Base-by-base conservation (phyloP, 2,797 vertebrate species). In the Sebastes umbrosus region DNA sequence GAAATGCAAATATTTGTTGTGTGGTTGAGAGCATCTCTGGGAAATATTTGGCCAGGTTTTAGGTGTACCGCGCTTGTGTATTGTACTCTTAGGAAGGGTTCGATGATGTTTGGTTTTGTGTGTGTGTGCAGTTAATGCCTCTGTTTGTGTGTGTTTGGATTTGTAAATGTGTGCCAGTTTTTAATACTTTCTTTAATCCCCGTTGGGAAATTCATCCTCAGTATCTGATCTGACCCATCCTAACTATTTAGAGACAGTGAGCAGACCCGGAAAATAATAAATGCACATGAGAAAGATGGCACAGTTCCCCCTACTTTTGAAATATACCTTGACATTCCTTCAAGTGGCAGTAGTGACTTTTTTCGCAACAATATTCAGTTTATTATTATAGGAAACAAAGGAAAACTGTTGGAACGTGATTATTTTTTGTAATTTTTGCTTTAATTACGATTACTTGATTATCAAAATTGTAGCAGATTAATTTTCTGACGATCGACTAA, bases 1-100 rank as follows among this genome's bases (percentile, higher is more conserved):
- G 74, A 87, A 87, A 92, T 88, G 77, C 85, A 90, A 90, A 92
- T 92, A 70, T 85, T 72, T 73, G 43, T 24, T 1, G 3, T 31
- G 55, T 46, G 66, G 16, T 29, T 67, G 20, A 59, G 69, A 65
- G 65, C 46, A 2, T 74, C 39, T 20, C n/a, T 31, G 11, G 24
- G 18, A 73, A 72, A 70, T 66, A 57, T 39, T 29, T 36, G 9
- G 12, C 55, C 34, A 50, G 50, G 59, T 74, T 75, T 64, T 25
- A 60, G 20, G 46, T 50, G 10, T 65, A 22, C 27, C 4, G 13
- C 0, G 18, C 20, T 32, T 5, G 20, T 79, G 27, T 32, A 25
- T 32, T 43, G 13, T 64, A 3, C 1, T 22, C 57, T 16, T 36
- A 77, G 27, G 73, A 36, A 39, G 12, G 18, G 9, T 39, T 22